Evolutionary conservation across 2,797 vertebrate species (phyloP), one percentile per base, ranked within the genome.

Genomic region (Galagoides demidoff): DNA sequence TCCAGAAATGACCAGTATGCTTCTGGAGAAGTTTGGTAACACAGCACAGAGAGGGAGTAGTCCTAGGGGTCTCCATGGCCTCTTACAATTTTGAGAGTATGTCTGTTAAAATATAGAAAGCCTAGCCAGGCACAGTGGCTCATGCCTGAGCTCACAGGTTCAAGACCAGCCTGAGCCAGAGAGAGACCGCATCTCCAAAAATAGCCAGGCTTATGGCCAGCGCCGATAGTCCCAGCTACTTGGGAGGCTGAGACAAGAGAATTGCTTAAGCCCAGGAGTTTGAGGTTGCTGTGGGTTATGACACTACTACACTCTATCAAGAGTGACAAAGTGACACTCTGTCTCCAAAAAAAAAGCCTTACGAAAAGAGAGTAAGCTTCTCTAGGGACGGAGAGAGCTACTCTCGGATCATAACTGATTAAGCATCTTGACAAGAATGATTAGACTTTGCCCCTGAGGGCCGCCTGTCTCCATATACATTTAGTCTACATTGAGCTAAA

Each of bases 11-110:
- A 55, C 12, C 0, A 4, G 68, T 4, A 14, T 5, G 6, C 14
- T 19, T 2, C 8, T 2, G 0, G 23, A 89, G 68, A 39, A 7
- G 52, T 11, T 2, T 31, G 55, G 43, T 1, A 0, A 0, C 31
- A 3, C 27, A 39, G 79, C 7, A 20, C 22, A 17, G 61, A 52
- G 34, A 39, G n/a, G 66, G 1, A 37, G 52, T 0, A 34, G 27
- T 27, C 23, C 63, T 37, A 8, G 2, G 63, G 76, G 20, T 34
- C 2, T 49, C 55, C 19, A 1, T 0, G 10, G 9, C 29, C 61
- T 29, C n/a, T 55, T 25, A 19, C 5, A 25, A 45, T 52, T 74
- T 89, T 27, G 45, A 57, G 3, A 55, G 31, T 17, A 19, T 1
- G 4, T 31, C 0, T 70, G 63, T 7, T 23, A n/a, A 85, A 49